These are phyloP conservation scores for Coleophora flavipennella DNA, from an alignment of 2,888 invertebrate genomes.

Conservation along the genomic window DNA sequence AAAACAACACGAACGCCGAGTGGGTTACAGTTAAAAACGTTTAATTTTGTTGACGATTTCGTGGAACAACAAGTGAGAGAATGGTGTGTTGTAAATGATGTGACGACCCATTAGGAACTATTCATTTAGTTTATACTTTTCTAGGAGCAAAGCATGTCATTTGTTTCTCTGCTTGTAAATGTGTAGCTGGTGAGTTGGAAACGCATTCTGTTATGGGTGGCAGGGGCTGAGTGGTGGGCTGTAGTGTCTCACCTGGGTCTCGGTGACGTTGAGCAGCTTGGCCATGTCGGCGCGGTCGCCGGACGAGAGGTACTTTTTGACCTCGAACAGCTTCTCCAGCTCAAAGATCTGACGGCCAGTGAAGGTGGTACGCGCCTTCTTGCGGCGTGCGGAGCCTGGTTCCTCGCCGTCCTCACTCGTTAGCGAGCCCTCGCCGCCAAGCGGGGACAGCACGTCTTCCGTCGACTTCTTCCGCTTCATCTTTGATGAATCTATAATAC, in stretches of 20 bases:
- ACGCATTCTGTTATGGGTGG: no score
- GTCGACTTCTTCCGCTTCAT: constrained; percentile 63
- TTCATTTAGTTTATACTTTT: constrained; percentile 25
- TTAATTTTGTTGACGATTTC: constrained; percentile 52
- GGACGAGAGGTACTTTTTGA: constrained; percentile 96
- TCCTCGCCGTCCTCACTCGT: constrained; percentile 70
- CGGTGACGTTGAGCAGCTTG: constrained; percentile 92
- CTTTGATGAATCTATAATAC: constrained; percentile 47
- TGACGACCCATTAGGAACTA: constrained; percentile 40
- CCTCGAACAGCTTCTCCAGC: constrained; percentile 95
- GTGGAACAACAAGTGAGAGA: constrained; percentile 27
- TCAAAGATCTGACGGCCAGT: constrained; percentile 97
- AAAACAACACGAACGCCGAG: constrained; percentile 34
- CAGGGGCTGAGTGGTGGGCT: no score
- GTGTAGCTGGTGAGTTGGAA: no score
- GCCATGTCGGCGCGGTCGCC: constrained; percentile 97
- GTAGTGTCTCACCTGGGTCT: constrained; percentile 86
- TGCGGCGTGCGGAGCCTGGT: constrained; percentile 72
- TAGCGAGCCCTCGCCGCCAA: constrained; percentile 56
- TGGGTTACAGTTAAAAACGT: constrained; percentile 48
- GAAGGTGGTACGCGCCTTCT: constrained; percentile 95
- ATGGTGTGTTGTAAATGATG: constrained; percentile 8
- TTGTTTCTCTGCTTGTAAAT: not conserved
- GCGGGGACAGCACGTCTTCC: constrained; percentile 54
- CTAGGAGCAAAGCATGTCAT: not conserved